phyloP scores from a whole-genome alignment of 2,797 vertebrate species.

The Alosa sapidissima region DNA sequence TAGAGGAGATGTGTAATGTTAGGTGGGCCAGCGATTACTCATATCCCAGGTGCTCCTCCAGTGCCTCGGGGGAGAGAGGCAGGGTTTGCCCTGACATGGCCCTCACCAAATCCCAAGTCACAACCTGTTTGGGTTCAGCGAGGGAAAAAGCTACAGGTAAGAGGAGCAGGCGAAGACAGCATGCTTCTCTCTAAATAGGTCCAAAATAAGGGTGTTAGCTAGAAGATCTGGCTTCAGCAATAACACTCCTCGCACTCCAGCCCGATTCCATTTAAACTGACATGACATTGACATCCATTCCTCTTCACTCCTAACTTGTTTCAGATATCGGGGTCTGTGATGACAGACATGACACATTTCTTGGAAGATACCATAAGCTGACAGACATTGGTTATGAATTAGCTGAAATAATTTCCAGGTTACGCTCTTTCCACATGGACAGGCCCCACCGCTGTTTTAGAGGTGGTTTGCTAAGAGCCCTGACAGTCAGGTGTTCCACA shows the following conservation, averaged over 20 bases:
- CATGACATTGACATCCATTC: background rate
- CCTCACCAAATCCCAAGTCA: background rate
- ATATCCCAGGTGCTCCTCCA: conserved; percentile 18
- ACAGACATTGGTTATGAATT: background rate
- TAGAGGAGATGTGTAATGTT: background rate
- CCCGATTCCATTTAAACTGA: background rate
- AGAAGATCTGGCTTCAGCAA: background rate
- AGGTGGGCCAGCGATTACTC: background rate
- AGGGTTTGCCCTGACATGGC: background rate
- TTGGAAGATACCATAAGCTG: background rate
- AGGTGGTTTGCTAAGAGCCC: background rate
- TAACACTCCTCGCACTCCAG: background rate
- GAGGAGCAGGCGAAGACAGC: background rate
- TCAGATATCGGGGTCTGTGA: background rate
- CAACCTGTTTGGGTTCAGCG: conserved; percentile 18
- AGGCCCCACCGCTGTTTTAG: background rate
- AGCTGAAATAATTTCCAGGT: background rate
- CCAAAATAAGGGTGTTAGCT: background rate
- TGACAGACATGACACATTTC: background rate
- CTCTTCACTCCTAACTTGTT: background rate
- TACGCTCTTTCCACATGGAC: background rate
- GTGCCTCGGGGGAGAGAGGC: background rate
- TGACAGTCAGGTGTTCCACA: background rate
- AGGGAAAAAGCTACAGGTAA: background rate
- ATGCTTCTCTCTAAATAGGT: background rate